These are phyloP conservation scores for Percopsis omiscomaycus DNA, from an alignment of 2,797 vertebrate genomes.

Conservation along the genomic window DNA sequence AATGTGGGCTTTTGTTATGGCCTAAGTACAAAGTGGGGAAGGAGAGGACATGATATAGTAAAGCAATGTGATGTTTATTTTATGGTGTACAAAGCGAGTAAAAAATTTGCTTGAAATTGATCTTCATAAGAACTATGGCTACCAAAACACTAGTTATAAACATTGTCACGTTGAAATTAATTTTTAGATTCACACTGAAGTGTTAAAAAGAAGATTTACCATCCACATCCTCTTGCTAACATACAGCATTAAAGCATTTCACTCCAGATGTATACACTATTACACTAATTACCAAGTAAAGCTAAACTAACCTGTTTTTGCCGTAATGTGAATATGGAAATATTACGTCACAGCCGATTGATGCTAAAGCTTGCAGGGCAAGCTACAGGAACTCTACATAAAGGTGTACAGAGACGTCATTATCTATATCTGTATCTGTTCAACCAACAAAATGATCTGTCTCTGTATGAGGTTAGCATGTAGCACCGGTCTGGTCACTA, in stretches of 20 bases:
- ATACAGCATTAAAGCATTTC: constrained; percentile 30
- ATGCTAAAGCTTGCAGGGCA: constrained; percentile 65
- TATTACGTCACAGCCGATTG: constrained; percentile 33
- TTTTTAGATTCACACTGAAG: constrained; percentile 36
- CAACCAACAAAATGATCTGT: too few relatives aligned
- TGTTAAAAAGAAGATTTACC: constrained; percentile 48
- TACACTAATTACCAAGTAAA: constrained; percentile 28
- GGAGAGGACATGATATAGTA: constrained; percentile 1
- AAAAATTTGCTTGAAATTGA: constrained; percentile 25
- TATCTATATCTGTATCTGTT: too few relatives aligned
- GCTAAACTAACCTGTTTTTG: constrained; percentile 39
- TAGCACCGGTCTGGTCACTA: constrained; percentile 42
- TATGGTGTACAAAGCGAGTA: constrained; percentile 31
- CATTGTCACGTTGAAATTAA: constrained; percentile 45
- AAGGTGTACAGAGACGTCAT: too few relatives aligned
- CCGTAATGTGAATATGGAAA: constrained; percentile 31
- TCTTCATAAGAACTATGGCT: constrained; percentile 27
- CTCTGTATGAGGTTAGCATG: constrained; percentile 33
- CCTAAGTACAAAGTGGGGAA: constrained; percentile 9
- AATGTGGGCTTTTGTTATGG: constrained; percentile 15
- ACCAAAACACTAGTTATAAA: constrained; percentile 46
- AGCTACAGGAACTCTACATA: constrained; percentile 46
- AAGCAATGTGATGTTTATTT: constrained; percentile 24
- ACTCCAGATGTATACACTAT: constrained; percentile 48
- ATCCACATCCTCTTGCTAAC: constrained; percentile 32